Conservation (phyloP, 2,113 vertebrate species). For the Stegastes partitus region DNA sequence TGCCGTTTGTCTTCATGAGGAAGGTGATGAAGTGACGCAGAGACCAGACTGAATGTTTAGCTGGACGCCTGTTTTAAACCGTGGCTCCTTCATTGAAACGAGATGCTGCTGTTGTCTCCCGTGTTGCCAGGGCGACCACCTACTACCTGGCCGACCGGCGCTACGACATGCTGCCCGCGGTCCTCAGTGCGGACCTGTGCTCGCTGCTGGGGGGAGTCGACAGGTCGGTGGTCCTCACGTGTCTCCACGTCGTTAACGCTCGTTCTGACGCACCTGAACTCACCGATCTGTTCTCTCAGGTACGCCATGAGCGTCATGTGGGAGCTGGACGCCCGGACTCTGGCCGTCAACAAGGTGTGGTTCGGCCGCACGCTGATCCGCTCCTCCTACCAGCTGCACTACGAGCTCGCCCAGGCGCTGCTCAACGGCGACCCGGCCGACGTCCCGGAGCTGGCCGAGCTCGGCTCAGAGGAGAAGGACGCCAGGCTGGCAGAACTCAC, state of each 20-base stretch:
- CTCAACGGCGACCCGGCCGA: constrained; percentile 85
- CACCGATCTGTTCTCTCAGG: constrained; percentile 73
- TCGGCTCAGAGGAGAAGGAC: constrained; percentile 74
- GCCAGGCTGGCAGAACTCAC: constrained; percentile 81
- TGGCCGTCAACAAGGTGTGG: constrained; percentile 84
- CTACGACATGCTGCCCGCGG: constrained; percentile 93
- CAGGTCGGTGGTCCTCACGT: constrained; percentile 82
- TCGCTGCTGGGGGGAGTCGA: constrained; percentile 94
- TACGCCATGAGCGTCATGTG: constrained; percentile 95
- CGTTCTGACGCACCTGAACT: background rate
- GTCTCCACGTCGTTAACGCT: background rate
- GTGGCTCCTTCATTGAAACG: too few relatives aligned
- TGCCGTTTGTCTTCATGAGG: too few relatives aligned
- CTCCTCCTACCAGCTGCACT: constrained; percentile 94
- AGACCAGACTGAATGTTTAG: too few relatives aligned
- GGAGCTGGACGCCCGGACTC: constrained; percentile 88
- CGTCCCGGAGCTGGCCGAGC: constrained; percentile 84
- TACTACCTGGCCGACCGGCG: constrained; percentile 94
- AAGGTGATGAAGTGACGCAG: too few relatives aligned
- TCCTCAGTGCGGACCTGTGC: constrained; percentile 93
- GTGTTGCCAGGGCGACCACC: constrained; percentile 89
- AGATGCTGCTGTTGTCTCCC: background rate
- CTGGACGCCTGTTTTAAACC: too few relatives aligned
- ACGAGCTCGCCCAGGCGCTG: constrained; percentile 92
- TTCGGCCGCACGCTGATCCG: constrained; percentile 89